Percentiles rank a stretch among this genome's conserved stretches.
phyloP scores from a whole-genome alignment of 2,888 invertebrate genomes.

The Drosophila bunnanda region DNA sequence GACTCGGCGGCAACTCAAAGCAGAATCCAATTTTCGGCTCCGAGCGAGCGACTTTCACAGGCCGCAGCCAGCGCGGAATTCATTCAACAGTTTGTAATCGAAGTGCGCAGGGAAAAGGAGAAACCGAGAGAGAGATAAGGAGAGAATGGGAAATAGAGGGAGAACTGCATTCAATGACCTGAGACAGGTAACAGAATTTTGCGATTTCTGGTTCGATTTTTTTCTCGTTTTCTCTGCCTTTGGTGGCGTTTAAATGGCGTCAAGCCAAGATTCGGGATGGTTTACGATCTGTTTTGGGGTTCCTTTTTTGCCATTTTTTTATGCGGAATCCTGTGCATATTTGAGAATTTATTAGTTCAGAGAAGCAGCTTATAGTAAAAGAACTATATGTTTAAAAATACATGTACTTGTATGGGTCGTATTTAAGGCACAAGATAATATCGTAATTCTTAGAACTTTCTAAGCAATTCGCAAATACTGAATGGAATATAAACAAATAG shows the following conservation, averaged over 20 bases:
- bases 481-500: not conserved
- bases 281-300: constrained; percentile 57
- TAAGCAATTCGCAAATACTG: too few relatives aligned
- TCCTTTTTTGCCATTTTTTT: not conserved
- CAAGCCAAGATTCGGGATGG: constrained; percentile 43
- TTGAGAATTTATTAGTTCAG: not conserved
- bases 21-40: constrained; percentile 42
- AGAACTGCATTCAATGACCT: constrained; percentile 72
- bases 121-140: not conserved
- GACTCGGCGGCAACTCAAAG: constrained; percentile 42
- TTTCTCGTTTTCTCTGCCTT: constrained; percentile 13
- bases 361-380: not conserved
- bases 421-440: too few relatives aligned
- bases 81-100: constrained; percentile 79
- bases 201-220: constrained; percentile 26
- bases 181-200: constrained; percentile 50
- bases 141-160: not conserved
- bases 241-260: constrained; percentile 76
- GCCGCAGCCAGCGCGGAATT: constrained; percentile 61
- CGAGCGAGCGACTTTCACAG: not conserved
- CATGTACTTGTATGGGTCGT: too few relatives aligned
- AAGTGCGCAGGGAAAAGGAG: constrained; percentile 52
- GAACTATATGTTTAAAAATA: too few relatives aligned
- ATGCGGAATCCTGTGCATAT: not conserved
- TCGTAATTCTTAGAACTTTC: too few relatives aligned